Evolutionary conservation across 2,113 vertebrate genomes (phyloP).

Genomic region (Pituophis catenifer): DNA sequence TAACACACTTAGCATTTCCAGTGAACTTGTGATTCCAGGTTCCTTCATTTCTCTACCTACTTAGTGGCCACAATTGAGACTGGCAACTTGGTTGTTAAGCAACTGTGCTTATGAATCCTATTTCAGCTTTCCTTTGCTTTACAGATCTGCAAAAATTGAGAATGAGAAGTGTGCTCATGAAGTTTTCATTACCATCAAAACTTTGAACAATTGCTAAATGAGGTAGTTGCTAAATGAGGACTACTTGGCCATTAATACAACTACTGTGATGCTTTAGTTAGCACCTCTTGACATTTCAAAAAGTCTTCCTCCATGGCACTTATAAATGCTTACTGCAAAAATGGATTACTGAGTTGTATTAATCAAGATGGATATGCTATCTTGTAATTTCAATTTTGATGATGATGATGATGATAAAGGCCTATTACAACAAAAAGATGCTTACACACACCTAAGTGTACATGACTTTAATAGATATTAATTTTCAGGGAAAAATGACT

Average conservation of each 20-base stretch:
- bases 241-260: background rate
- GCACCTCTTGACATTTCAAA: background rate
- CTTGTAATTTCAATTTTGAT: background rate
- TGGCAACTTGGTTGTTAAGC: background rate
- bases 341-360: background rate
- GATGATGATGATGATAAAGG: background rate
- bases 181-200: background rate
- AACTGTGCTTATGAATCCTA: background rate
- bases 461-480: background rate
- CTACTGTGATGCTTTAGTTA: background rate
- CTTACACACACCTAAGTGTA: background rate
- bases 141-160: background rate
- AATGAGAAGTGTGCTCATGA: background rate
- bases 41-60: background rate
- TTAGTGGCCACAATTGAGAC: background rate
- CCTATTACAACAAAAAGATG: background rate
- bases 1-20: background rate
- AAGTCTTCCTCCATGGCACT: background rate
- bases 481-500: background rate
- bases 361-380: too few species aligned
- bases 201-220: background rate
- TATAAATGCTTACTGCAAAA: background rate
- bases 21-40: background rate
- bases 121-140: background rate
- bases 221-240: background rate